Percentiles rank a stretch among this genome's conserved stretches.
These are phyloP conservation scores for Chionis minor DNA, from an alignment of 2,113 vertebrate genomes.

Conservation along the genomic window DNA sequence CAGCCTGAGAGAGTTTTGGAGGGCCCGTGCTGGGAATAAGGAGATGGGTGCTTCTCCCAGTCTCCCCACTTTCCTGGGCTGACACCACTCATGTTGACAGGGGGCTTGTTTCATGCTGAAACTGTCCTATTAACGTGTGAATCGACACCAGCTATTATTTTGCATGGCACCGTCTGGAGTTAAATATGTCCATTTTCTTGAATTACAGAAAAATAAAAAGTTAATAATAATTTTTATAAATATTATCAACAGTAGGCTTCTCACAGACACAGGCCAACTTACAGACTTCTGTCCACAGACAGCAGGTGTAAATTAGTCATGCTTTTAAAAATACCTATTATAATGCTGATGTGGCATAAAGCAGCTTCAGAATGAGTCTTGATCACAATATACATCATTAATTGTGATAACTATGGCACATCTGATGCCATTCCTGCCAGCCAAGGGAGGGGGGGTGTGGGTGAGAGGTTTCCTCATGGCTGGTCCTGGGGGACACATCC, in stretches of 20 bases:
- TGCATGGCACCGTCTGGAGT: background rate
- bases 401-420: background rate
- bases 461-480: background rate
- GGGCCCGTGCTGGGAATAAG: background rate
- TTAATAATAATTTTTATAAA: background rate
- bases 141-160: background rate
- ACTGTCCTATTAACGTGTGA: background rate
- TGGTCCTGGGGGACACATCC: background rate
- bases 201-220: background rate
- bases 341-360: background rate
- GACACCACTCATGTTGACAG: background rate
- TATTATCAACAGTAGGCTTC: background rate
- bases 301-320: background rate
- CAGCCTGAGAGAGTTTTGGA: background rate
- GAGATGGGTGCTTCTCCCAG: rapidly evolving
- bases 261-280: background rate
- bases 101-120: background rate
- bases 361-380: background rate
- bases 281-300: background rate
- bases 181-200: background rate
- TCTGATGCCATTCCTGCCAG: background rate
- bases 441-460: no score
- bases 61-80: background rate
- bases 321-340: background rate
- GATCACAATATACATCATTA: background rate